Evolutionary conservation across 1,140 invertebrate genomes (phyloP).

Genomic region (Pseudomyrmex pallidus): DNA sequence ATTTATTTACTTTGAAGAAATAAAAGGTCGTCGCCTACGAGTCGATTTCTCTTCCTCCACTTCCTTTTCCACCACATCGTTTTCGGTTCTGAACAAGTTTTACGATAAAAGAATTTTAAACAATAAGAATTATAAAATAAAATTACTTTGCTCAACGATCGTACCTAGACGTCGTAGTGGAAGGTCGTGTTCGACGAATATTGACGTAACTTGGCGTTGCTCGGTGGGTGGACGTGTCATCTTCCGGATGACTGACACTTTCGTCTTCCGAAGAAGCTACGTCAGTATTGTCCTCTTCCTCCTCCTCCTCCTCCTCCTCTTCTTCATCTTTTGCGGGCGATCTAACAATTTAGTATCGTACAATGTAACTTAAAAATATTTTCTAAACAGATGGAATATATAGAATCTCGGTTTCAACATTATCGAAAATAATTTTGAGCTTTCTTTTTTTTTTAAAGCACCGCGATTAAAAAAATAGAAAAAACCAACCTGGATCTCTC

Average conservation of each 20-base stretch:
- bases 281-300: constrained; percentile 80
- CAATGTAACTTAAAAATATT: constrained; percentile 14
- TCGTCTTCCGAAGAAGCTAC: constrained; percentile 76
- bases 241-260: constrained; percentile 75
- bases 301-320: constrained; percentile 77
- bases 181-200: constrained; percentile 87
- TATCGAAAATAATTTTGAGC: not conserved
- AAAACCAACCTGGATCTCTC: constrained; percentile 82
- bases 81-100: constrained; percentile 72
- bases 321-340: constrained; percentile 65
- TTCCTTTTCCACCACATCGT: constrained; percentile 75
- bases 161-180: constrained; percentile 81
- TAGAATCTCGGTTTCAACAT: not conserved
- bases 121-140: not conserved
- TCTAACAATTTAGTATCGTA: constrained; percentile 50
- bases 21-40: constrained; percentile 64
- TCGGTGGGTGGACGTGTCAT: constrained; percentile 83
- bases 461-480: not conserved
- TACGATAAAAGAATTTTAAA: not conserved
- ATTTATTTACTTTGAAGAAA: constrained; percentile 44
- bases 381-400: not conserved
- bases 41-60: constrained; percentile 66
- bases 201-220: constrained; percentile 87
- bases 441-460: not conserved
- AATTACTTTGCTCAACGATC: constrained; percentile 24